phyloP scores from a whole-genome alignment of 2,113 vertebrate species.

The Nymphicus hollandicus region DNA sequence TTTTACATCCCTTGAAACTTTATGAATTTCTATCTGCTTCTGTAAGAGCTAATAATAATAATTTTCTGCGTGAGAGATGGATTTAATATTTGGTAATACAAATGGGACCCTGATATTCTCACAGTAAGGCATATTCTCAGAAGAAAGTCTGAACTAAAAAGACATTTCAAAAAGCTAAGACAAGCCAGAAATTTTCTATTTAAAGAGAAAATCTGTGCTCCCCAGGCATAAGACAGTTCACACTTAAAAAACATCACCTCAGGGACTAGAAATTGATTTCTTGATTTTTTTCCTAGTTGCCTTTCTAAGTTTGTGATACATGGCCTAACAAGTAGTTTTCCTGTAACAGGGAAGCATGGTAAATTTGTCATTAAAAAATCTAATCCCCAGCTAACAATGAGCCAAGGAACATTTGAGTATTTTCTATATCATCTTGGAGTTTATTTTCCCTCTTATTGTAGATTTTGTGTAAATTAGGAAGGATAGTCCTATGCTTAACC shows the following conservation, averaged over 20 bases:
- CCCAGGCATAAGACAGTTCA: not conserved
- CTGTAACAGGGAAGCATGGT: not conserved
- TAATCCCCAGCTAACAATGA: not conserved
- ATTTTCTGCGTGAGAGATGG: not conserved
- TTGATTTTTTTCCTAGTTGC: not conserved
- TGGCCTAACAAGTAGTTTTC: not conserved
- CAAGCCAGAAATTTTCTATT: constrained; percentile 18
- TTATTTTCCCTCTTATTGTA: not conserved
- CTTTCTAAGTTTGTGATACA: not conserved
- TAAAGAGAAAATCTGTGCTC: constrained; percentile 23
- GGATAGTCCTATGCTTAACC: rapidly evolving
- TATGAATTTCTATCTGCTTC: not conserved
- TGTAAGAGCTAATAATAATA: not conserved
- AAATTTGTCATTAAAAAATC: constrained; percentile 4
- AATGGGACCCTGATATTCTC: not conserved
- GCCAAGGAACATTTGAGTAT: not conserved
- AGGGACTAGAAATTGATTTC: constrained; percentile 30
- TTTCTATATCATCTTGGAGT: not conserved
- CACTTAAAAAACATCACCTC: not conserved
- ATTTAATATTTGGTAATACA: not conserved
- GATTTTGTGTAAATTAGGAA: not conserved
- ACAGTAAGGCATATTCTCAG: not conserved
- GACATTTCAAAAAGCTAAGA: not conserved
- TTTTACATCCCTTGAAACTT: not conserved
- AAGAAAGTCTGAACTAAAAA: not conserved